These are phyloP conservation scores for Mesoligia furuncula DNA, from an alignment of 2,888 invertebrate genomes.

Conservation along the genomic window DNA sequence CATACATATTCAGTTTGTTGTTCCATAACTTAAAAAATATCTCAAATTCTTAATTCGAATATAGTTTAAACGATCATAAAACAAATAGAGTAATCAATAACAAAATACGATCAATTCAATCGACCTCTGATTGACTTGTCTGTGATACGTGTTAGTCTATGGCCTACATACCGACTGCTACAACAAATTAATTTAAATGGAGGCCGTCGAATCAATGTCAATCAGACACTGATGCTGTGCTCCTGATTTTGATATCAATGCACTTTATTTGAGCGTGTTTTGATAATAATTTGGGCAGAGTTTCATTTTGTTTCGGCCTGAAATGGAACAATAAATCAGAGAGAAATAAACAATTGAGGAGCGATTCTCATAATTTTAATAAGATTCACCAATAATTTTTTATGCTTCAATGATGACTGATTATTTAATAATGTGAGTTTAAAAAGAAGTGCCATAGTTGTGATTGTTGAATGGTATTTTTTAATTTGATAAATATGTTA, in stretches of 20 bases:
- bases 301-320: neutral
- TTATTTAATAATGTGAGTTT: no score
- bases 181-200: conserved; percentile 66
- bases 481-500: no score
- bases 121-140: conserved; percentile 65
- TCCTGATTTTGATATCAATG: conserved; percentile 57
- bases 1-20: no score
- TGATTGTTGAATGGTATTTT: no score
- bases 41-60: no score
- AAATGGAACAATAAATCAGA: neutral
- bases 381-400: no score
- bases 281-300: neutral
- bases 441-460: no score
- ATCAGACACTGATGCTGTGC: conserved; percentile 51
- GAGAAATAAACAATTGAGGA: neutral
- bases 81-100: conserved; percentile 40
- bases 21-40: no score
- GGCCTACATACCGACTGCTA: conserved; percentile 60
- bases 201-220: conserved; percentile 62
- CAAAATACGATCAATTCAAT: conserved; percentile 55
- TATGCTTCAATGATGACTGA: no score
- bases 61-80: neutral
- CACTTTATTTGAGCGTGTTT: conserved; percentile 36
- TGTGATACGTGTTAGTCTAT: conserved; percentile 40
- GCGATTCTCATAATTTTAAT: no score